phyloP scores from a whole-genome alignment of 1,140 invertebrate species.

The Lineus longissimus region DNA sequence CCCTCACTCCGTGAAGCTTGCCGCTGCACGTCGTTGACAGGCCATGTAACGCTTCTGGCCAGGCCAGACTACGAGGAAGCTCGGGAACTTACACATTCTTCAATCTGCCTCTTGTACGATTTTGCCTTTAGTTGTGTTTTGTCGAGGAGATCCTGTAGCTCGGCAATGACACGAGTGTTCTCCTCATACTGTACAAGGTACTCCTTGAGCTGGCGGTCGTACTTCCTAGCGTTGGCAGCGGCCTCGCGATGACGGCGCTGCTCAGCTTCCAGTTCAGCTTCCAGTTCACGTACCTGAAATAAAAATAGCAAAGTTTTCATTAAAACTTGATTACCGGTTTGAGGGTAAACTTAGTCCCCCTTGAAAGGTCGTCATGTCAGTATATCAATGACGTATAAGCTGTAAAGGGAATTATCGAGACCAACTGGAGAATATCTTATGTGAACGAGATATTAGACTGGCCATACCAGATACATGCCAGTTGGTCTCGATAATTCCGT shows the following conservation, averaged over 20 bases:
- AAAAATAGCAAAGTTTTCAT: background rate
- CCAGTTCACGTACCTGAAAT: constrained; percentile 48
- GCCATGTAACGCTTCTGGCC: too few species aligned
- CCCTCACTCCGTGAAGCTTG: too few species aligned
- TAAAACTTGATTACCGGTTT: background rate
- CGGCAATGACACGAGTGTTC: constrained; percentile 41
- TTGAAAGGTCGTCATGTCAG: too few species aligned
- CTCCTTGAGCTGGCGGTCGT: constrained; percentile 49
- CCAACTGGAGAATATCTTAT: too few species aligned
- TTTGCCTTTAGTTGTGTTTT: constrained; percentile 47
- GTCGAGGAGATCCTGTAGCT: constrained; percentile 45
- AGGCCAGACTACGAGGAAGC: too few species aligned
- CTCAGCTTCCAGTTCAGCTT: constrained; percentile 51
- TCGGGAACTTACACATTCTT: constrained; percentile 53
- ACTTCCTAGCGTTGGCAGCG: constrained; percentile 39
- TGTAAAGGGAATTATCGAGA: too few species aligned
- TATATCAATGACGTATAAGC: too few species aligned
- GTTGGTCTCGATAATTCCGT: too few species aligned
- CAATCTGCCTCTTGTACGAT: constrained; percentile 51
- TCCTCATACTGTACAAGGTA: constrained; percentile 39
- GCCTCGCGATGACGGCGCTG: constrained; percentile 47
- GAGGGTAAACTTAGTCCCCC: background rate
- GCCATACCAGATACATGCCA: too few species aligned
- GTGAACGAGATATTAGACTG: too few species aligned
- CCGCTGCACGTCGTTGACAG: too few species aligned